Evolutionary conservation across 2,888 invertebrate genomes (phyloP), one percentile per base, ranked within the genome.

Genomic region (Cephus pygmeus): DNA sequence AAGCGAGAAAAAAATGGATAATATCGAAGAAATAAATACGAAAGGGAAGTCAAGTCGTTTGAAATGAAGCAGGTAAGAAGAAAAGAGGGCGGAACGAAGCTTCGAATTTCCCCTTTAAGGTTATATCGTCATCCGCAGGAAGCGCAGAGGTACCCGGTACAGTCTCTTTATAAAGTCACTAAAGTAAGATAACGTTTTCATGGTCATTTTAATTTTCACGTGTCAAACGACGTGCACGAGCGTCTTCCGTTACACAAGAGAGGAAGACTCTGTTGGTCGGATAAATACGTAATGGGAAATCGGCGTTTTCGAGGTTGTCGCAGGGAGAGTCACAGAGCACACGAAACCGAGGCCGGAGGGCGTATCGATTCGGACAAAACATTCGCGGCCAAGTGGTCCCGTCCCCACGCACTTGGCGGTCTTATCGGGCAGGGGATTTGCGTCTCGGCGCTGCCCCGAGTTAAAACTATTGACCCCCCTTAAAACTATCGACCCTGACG

Each of bases 291-390:
- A 56, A 56, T 56, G 56, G 56, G 56, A 56, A 56, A 56, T 56
- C 56, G 56, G 56, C 23, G 56, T 56, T 56, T 56, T 56, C 23
- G 56, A 56, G 56, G 23, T 23, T 56, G 56, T 56, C 56, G 56
- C 56, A 56, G 56, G 56, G 56, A 56, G 56, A 56, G 56, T 56
- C 56, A 56, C 56, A 56, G 40, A 56, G 56, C 56, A 56, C 56
- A 56, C 56, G 56, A 56, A 56, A 56, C 56, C 56, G 56, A 56
- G 56, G 56, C 83, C 83, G 83, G 81, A 85, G 86, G 85, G 86
- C 85, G 87, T 89, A 89, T 89, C 87, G 88, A 89, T 89, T 89
- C 83, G 85, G 83, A 82, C 85, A 86, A 87, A 89, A 89, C 85
- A 87, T 85, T 85, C 83, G 85, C 85, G 83, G 80, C 78, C 77